These are phyloP conservation scores for Cosmopolites sordidus DNA, from an alignment of 2,888 invertebrate genomes.

Conservation along the genomic window DNA sequence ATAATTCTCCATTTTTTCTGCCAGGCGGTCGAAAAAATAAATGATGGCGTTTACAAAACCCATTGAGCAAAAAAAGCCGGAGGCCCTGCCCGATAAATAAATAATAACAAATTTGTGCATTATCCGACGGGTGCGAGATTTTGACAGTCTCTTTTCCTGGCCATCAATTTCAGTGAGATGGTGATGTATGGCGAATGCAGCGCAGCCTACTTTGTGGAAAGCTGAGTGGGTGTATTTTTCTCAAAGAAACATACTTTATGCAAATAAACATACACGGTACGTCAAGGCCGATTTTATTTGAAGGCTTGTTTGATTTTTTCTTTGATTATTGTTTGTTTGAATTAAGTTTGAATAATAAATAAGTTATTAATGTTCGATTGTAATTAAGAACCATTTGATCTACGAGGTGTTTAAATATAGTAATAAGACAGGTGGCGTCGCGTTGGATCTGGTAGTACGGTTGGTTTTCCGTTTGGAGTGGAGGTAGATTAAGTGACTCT, in stretches of 20 bases:
- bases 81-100: conserved; percentile 19
- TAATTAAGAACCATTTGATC: no score
- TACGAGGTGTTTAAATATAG: no score
- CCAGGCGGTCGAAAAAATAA: background rate
- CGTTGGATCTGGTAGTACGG: no score
- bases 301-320: no score
- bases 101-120: conserved; percentile 29
- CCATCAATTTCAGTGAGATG: conserved; percentile 46
- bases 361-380: no score
- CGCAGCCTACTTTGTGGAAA: conserved; percentile 39
- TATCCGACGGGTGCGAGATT: conserved; percentile 42
- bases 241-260: conserved; percentile 43
- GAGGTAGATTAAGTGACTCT: no score
- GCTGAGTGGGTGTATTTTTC: conserved; percentile 49
- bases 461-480: no score
- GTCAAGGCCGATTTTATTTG: background rate
- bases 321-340: no score
- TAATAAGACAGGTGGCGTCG: no score
- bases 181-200: conserved; percentile 40
- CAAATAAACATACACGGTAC: conserved; percentile 44
- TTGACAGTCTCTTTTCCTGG: conserved; percentile 47
- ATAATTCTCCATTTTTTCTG: no score
- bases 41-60: background rate
- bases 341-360: no score
- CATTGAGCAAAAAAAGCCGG: background rate